Evolutionary conservation across 1,140 invertebrate genomes (phyloP).

Genomic region (Hypsibius dujardini): DNA sequence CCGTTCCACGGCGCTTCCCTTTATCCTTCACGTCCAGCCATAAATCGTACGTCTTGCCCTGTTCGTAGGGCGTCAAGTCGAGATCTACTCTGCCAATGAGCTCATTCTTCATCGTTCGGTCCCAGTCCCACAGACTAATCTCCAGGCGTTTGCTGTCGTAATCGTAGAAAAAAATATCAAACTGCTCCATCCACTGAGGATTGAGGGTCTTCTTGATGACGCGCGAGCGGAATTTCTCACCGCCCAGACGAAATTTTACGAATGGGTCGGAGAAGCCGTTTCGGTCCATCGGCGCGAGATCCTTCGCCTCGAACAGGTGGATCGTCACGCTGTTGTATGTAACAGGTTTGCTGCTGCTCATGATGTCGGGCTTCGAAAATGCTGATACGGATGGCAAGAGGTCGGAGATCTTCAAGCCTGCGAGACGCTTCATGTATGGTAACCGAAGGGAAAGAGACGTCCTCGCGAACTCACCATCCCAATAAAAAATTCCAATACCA

Average conservation of each 20-base stretch:
- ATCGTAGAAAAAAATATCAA: slow-evolving; percentile 86
- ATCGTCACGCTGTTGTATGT: slow-evolving; percentile 68
- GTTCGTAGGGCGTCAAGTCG: slow-evolving; percentile 61
- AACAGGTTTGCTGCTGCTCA: too few species aligned
- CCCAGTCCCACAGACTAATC: slow-evolving; percentile 73
- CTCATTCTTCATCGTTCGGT: slow-evolving; percentile 60
- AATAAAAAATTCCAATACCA: too few species aligned
- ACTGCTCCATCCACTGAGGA: slow-evolving; percentile 87
- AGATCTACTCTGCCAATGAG: slow-evolving; percentile 68
- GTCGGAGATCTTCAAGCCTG: too few species aligned
- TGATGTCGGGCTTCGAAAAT: too few species aligned
- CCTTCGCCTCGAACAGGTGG: slow-evolving; percentile 79
- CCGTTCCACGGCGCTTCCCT: slow-evolving; percentile 35
- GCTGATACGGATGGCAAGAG: too few species aligned
- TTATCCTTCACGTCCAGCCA: slow-evolving; percentile 74
- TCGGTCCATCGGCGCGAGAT: slow-evolving; percentile 67
- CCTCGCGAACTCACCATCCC: too few species aligned
- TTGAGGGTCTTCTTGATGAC: slow-evolving; percentile 67
- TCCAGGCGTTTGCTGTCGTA: slow-evolving; percentile 68
- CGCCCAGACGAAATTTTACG: slow-evolving; percentile 88
- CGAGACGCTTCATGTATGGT: too few species aligned
- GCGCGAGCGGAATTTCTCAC: slow-evolving; percentile 91
- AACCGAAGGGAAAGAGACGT: too few species aligned
- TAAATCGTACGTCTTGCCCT: slow-evolving; percentile 73
- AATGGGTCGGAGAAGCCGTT: slow-evolving; percentile 84